Evolutionary conservation across 2,888 invertebrate species (phyloP).

Genomic region (Diarsia brunnea): DNA sequence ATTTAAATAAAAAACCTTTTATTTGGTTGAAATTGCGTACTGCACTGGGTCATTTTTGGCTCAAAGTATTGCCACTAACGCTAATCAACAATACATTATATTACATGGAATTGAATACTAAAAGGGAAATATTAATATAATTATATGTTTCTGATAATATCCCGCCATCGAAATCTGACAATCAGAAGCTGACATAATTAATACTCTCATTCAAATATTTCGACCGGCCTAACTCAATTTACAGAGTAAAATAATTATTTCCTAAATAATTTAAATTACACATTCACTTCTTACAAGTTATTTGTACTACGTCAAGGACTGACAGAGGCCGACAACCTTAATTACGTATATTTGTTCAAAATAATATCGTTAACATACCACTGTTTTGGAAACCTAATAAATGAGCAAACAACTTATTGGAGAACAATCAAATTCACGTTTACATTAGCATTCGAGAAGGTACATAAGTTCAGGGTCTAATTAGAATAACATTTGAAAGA

Average conservation of each 20-base stretch:
- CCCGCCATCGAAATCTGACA: not conserved
- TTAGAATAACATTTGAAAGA: slow-evolving; percentile 45
- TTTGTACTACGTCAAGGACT: slow-evolving; percentile 37
- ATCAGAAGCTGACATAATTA: not conserved
- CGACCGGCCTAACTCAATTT: no score
- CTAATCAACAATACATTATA: not conserved
- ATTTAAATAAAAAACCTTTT: not conserved
- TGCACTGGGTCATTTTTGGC: not conserved
- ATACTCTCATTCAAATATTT: not conserved
- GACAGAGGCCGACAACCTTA: slow-evolving; percentile 9
- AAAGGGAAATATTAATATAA: not conserved
- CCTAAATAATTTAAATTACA: slow-evolving; percentile 7
- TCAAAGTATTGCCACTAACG: not conserved
- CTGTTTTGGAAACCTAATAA: slow-evolving; percentile 27
- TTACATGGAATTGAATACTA: not conserved
- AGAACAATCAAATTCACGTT: slow-evolving; percentile 36
- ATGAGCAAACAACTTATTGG: slow-evolving; percentile 30
- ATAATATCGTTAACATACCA: slow-evolving; percentile 36
- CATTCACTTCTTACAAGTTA: slow-evolving; percentile 9
- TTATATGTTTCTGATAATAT: not conserved
- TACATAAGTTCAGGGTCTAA: slow-evolving; percentile 33
- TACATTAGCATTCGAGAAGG: slow-evolving; percentile 33
- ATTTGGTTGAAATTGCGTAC: not conserved
- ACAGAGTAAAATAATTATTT: not conserved
- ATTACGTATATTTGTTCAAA: slow-evolving; percentile 29